Conservation (phyloP, 1,140 invertebrate genomes). For the Atta cephalotes region DNA sequence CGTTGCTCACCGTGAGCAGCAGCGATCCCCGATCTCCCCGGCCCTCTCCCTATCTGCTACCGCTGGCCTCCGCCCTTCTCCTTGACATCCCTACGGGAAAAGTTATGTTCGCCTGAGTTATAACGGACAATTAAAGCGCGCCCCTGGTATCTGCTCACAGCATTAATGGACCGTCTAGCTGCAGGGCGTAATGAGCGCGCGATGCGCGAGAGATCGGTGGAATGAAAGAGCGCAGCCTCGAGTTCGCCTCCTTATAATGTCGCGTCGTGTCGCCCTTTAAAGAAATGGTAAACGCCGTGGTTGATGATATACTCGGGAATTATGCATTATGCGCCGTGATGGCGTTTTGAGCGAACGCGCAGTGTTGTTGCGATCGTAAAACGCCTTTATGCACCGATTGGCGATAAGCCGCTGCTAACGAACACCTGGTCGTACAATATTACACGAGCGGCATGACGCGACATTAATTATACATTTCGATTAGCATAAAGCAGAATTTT, state of each 20-base stretch:
- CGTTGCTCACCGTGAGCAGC: background rate
- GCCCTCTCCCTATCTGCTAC: slow-evolving; percentile 24
- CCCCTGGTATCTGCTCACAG: slow-evolving; percentile 67
- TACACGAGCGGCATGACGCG: slow-evolving; percentile 12
- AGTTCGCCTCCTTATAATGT: slow-evolving; percentile 6
- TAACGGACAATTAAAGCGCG: slow-evolving; percentile 75
- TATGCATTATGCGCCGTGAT: slow-evolving; percentile 59
- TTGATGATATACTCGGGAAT: slow-evolving; percentile 66
- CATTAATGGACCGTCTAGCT: slow-evolving; percentile 72
- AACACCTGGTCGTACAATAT: slow-evolving; percentile 16
- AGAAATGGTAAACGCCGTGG: slow-evolving; percentile 63
- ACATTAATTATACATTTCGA: slow-evolving; percentile 44
- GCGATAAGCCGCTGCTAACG: slow-evolving; percentile 41
- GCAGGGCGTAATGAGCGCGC: slow-evolving; percentile 53
- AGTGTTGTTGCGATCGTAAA: slow-evolving; percentile 20
- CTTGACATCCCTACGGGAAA: slow-evolving; percentile 68
- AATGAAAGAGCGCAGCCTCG: slow-evolving; percentile 42
- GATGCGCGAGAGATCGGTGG: slow-evolving; percentile 66
- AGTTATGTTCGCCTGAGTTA: slow-evolving; percentile 75
- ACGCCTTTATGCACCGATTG: slow-evolving; percentile 50
- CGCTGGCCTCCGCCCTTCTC: background rate
- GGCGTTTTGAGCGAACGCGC: background rate
- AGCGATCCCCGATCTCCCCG: background rate
- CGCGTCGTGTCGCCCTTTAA: slow-evolving; percentile 29
- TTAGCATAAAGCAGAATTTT: slow-evolving; percentile 12